These are phyloP conservation scores for Beroe ovata DNA, from an alignment of 37 sponge, comb jelly and placozoan species.

Conservation along the genomic window DNA sequence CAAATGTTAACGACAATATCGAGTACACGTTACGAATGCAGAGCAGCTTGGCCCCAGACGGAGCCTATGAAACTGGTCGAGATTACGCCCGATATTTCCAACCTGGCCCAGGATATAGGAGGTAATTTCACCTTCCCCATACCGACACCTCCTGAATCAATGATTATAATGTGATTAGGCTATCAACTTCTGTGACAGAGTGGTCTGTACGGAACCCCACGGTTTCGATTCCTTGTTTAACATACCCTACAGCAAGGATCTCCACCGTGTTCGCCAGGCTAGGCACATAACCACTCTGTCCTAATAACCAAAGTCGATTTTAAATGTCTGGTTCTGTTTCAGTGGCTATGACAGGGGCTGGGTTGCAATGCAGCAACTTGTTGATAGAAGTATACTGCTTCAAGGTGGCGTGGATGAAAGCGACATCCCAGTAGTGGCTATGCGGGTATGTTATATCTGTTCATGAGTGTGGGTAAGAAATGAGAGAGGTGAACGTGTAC, in stretches of 20 bases:
- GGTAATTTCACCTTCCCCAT: no score
- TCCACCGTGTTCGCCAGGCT: no score
- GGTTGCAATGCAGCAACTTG: slow-evolving; percentile 18
- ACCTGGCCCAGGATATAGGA: neutral
- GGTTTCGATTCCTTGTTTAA: no score
- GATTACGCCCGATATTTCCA: slow-evolving; percentile 36
- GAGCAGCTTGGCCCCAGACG: neutral
- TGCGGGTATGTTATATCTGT: slow-evolving; percentile 31
- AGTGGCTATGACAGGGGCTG: slow-evolving; percentile 42
- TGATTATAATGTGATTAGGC: neutral
- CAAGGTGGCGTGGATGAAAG: neutral
- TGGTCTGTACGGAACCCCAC: no score
- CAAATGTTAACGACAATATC: neutral
- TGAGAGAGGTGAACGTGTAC: no score
- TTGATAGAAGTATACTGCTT: slow-evolving; percentile 1
- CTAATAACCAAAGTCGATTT: no score
- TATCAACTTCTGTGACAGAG: no score
- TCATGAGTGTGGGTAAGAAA: no score
- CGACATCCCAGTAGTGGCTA: slow-evolving; percentile 11
- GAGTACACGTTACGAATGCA: slow-evolving; percentile 50
- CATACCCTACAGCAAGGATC: no score
- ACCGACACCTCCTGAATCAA: neutral
- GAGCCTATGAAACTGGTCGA: neutral
- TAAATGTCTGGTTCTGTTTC: no score
- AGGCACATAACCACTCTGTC: no score